Conservation (phyloP, 2,888 invertebrate species). For the Amphipyra tragopoginis region DNA sequence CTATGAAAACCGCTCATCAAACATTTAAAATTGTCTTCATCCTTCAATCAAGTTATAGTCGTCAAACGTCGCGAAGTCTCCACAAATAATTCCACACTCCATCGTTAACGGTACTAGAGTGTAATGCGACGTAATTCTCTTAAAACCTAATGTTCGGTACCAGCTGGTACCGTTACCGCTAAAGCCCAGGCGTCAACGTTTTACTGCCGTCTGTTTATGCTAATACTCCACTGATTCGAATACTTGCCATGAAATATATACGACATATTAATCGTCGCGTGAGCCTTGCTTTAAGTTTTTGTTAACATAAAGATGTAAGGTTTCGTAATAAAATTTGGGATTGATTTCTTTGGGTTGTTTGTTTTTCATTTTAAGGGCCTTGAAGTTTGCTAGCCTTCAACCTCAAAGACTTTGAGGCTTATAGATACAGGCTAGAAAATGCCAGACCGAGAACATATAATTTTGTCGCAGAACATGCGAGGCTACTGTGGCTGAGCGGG, state of each 20-base stretch:
- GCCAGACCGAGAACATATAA: too few species aligned
- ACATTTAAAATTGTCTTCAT: too few species aligned
- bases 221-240: slow-evolving; percentile 63
- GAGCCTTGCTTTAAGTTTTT: slow-evolving; percentile 26
- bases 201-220: slow-evolving; percentile 67
- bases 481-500: too few species aligned
- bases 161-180: slow-evolving; percentile 57
- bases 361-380: background rate
- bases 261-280: slow-evolving; percentile 61
- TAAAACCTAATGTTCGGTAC: slow-evolving; percentile 65
- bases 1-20: too few species aligned
- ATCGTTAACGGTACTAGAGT: slow-evolving; percentile 44
- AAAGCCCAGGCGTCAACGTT: slow-evolving; percentile 66
- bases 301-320: slow-evolving; percentile 6
- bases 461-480: too few species aligned
- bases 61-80: slow-evolving; percentile 15
- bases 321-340: background rate
- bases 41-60: slow-evolving; percentile 3
- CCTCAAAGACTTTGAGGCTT: too few species aligned
- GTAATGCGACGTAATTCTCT: slow-evolving; percentile 61
- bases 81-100: slow-evolving; percentile 41
- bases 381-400: background rate
- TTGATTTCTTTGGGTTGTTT: slow-evolving; percentile 19
- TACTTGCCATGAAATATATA: slow-evolving; percentile 65
- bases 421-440: too few species aligned